These are phyloP conservation scores for Lycia hirtaria DNA, from an alignment of 2,888 invertebrate genomes.

Conservation along the genomic window DNA sequence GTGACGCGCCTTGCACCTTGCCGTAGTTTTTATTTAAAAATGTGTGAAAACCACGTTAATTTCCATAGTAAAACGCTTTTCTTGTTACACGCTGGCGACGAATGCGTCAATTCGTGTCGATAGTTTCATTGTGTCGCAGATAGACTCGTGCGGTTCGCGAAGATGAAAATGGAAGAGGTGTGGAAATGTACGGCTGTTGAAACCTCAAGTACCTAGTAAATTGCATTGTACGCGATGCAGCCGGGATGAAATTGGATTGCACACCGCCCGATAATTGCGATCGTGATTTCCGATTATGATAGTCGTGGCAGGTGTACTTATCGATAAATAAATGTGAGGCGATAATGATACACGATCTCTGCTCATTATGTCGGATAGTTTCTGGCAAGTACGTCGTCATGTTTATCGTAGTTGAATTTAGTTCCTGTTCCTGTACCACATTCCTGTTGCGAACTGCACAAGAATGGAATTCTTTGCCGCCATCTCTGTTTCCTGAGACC, in stretches of 20 bases:
- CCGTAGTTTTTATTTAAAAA: no score
- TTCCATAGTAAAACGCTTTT: constrained; percentile 32
- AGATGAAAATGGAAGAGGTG: constrained; percentile 64
- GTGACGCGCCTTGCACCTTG: no score
- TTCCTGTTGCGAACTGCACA: no score
- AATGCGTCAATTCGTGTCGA: constrained; percentile 51
- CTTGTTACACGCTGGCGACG: constrained; percentile 42
- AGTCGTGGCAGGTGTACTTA: constrained; percentile 62
- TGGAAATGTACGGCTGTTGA: constrained; percentile 63
- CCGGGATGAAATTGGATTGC: constrained; percentile 76
- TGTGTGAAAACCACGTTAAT: no score
- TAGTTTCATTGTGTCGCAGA: constrained; percentile 58
- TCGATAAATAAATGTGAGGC: constrained; percentile 28
- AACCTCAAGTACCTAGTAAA: constrained; percentile 64
- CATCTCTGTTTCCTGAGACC: no score
- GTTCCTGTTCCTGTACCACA: no score
- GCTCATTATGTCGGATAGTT: neutral
- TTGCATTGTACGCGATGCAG: constrained; percentile 72
- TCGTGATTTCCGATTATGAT: constrained; percentile 74
- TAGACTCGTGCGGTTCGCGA: constrained; percentile 53
- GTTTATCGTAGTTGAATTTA: no score
- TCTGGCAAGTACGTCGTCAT: neutral
- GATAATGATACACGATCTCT: constrained; percentile 3
- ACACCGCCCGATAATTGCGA: constrained; percentile 71
- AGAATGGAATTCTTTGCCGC: no score